Percentiles rank a stretch among this genome's conserved stretches.
These are phyloP conservation scores for Aplodontia rufa DNA, from an alignment of 2,113 vertebrate species.

Conservation along the genomic window DNA sequence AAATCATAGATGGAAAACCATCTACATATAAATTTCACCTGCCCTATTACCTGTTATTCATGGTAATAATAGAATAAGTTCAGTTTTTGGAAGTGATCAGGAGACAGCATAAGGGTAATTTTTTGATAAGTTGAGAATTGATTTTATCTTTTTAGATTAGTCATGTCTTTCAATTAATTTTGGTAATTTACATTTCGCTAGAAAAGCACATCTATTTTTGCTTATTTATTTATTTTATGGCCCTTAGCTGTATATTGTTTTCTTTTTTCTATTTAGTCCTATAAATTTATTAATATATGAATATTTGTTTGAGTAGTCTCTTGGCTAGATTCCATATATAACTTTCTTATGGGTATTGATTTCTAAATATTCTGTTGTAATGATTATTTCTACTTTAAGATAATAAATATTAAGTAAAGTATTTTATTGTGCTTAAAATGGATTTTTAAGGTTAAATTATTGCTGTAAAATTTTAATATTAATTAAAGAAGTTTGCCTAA, in stretches of 20 bases:
- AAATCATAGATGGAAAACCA: background rate
- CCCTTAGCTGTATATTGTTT: background rate
- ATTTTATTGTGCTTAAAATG: background rate
- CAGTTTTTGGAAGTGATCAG: background rate
- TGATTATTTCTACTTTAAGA: background rate
- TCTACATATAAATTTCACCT: background rate
- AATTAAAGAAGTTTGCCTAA: background rate
- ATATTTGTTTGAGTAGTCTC: background rate
- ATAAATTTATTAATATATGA: background rate
- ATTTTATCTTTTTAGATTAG: background rate
- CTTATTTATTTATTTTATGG: background rate
- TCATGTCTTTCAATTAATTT: background rate
- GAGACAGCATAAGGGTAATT: background rate
- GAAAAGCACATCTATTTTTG: background rate
- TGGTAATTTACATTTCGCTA: background rate
- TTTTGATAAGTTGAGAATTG: background rate
- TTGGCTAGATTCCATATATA: background rate
- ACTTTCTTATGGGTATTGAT: background rate
- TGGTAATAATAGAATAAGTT: background rate
- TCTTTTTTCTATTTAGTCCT: background rate
- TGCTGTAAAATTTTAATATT: background rate
- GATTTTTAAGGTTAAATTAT: background rate
- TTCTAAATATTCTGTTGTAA: background rate
- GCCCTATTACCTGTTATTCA: background rate
- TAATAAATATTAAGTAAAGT: background rate